A percentile compares a stretch with the other conserved stretches of the same genome.
Conservation (phyloP, 2,113 vertebrate species). For the Mustelus asterias region DNA sequence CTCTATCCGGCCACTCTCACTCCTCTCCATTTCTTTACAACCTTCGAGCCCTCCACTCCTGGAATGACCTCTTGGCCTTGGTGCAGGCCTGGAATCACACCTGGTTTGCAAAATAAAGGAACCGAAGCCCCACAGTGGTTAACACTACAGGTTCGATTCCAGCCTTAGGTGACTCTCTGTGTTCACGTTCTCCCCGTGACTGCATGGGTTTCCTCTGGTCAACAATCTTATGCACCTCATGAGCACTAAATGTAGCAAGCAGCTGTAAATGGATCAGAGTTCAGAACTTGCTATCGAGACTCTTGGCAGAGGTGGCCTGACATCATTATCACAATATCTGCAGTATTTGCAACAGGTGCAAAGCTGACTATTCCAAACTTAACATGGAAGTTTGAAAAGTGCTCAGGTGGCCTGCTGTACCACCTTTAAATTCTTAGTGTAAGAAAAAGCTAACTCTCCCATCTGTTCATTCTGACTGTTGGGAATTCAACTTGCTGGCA, state of each 20-base stretch:
- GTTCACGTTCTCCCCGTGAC: too few relatives aligned
- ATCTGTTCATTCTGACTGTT: not conserved
- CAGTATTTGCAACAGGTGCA: not conserved
- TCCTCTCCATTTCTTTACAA: not conserved
- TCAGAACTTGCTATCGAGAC: not conserved
- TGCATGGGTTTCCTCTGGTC: too few relatives aligned
- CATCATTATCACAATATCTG: not conserved
- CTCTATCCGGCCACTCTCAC: too few relatives aligned
- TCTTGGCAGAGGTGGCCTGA: not conserved
- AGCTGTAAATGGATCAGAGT: not conserved
- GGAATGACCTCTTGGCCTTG: too few relatives aligned
- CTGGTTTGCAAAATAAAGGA: not conserved
- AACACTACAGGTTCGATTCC: too few relatives aligned
- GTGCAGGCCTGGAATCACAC: not conserved
- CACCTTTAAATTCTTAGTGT: slow-evolving; percentile 1
- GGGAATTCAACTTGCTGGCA: slow-evolving; percentile 14
- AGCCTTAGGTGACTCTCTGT: too few relatives aligned
- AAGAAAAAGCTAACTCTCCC: slow-evolving; percentile 26
- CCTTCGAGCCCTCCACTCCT: too few relatives aligned
- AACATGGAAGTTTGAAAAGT: not conserved
- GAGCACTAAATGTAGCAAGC: not conserved
- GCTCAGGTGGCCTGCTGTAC: slow-evolving; percentile 11
- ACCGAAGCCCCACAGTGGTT: too few relatives aligned
- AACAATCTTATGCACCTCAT: not conserved
- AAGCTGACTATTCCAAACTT: not conserved